Evolutionary conservation across 2,797 vertebrate species (phyloP).

Genomic region (Aeoliscus strigatus): DNA sequence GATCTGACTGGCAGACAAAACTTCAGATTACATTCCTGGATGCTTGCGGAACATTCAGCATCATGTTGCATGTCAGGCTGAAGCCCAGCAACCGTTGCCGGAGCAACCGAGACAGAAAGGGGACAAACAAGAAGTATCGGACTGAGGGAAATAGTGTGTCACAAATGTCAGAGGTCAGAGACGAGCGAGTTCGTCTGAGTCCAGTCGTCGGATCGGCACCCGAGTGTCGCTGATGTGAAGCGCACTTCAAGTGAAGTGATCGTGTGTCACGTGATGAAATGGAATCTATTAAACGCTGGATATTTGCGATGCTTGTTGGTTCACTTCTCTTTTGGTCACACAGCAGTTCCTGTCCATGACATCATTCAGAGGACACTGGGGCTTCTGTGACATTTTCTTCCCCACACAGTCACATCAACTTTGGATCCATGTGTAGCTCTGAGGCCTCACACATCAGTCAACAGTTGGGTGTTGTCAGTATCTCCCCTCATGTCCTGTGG

Average conservation of each 20-base stretch:
- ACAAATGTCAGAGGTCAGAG: slow-evolving; percentile 33
- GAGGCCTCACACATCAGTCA: no score
- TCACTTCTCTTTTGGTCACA: no score
- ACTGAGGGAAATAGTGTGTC: slow-evolving; percentile 9
- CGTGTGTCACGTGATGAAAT: slow-evolving; percentile 2
- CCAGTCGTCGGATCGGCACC: slow-evolving; percentile 11
- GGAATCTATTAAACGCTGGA: slow-evolving; percentile 6
- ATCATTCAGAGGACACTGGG: no score
- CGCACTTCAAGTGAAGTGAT: slow-evolving; percentile 14
- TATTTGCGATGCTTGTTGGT: no score
- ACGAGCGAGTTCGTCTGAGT: slow-evolving; percentile 9
- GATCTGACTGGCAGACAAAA: slow-evolving; percentile 39
- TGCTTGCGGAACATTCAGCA: slow-evolving; percentile 53
- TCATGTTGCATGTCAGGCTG: slow-evolving; percentile 44
- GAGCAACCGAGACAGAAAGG: slow-evolving; percentile 41
- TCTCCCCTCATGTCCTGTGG: no score
- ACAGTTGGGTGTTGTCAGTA: no score
- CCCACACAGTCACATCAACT: no score
- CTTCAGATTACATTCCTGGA: slow-evolving; percentile 50
- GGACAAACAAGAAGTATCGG: slow-evolving; percentile 36
- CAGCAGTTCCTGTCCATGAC: background rate
- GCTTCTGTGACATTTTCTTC: no score
- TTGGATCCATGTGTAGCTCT: no score
- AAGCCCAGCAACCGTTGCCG: slow-evolving; percentile 31
- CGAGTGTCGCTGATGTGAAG: slow-evolving; percentile 10